Conservation (phyloP, 2,113 vertebrate species). For the Gambusia affinis region DNA sequence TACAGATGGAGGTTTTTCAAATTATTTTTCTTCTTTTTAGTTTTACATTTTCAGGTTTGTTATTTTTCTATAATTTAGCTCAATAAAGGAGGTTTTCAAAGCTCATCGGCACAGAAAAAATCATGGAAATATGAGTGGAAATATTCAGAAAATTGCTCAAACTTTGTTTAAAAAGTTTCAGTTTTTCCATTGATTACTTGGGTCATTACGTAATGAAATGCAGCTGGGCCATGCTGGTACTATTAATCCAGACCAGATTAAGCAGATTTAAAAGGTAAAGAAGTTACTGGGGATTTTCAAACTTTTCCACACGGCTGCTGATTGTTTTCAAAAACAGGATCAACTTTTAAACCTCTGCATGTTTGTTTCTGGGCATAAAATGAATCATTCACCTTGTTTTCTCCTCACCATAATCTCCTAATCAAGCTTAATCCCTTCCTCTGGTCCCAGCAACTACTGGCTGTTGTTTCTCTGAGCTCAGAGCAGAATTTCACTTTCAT, state of each 20-base stretch:
- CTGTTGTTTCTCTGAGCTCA: constrained; percentile 45
- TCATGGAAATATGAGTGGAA: background rate
- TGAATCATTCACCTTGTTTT: constrained; percentile 26
- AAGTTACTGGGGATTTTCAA: background rate
- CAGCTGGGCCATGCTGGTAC: no score
- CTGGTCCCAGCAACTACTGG: constrained; percentile 38
- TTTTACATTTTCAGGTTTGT: no score
- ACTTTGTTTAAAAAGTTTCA: no score
- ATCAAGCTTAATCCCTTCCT: constrained; percentile 37
- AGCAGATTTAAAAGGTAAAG: background rate
- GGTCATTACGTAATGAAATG: no score
- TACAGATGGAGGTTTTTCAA: no score
- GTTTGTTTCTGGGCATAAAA: constrained; percentile 25
- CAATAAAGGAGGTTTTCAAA: background rate
- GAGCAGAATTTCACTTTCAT: constrained; percentile 37
- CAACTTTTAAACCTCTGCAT: constrained; percentile 23
- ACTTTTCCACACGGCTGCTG: background rate
- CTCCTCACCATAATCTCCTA: constrained; percentile 4
- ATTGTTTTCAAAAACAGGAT: background rate
- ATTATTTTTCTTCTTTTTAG: no score
- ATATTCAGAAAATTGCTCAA: no score
- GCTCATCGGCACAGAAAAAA: background rate
- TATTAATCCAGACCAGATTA: background rate
- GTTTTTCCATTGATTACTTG: no score
- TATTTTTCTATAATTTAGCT: no score